These are phyloP conservation scores for Brachyistius frenatus DNA, from an alignment of 2,113 vertebrate genomes.

Conservation along the genomic window DNA sequence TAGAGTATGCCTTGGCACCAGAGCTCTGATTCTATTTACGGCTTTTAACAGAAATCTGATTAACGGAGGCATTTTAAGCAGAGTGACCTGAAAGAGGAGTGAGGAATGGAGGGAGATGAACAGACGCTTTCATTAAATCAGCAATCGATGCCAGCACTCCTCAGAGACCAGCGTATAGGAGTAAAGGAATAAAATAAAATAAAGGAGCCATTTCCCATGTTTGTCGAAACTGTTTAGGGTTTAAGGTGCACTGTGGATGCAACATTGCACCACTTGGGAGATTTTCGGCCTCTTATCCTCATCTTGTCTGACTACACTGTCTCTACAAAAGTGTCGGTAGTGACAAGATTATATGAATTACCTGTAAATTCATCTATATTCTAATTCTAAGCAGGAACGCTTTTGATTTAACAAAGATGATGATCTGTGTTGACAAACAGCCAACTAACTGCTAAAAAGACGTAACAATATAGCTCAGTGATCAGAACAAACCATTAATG, in stretches of 20 bases:
- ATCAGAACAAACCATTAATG: conserved; percentile 72
- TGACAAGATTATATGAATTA: conserved; percentile 29
- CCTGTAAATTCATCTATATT: conserved; percentile 32
- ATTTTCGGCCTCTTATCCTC: conserved; percentile 16
- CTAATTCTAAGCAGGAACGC: conserved; percentile 18
- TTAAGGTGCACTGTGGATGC: conserved; percentile 50
- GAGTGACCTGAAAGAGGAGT: conserved; percentile 79
- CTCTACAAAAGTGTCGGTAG: conserved; percentile 10
- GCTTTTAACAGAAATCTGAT: conserved; percentile 85
- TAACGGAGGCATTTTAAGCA: conserved; percentile 84
- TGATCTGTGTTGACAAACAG: conserved; percentile 42
- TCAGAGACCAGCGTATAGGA: conserved; percentile 66
- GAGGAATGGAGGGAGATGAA: conserved; percentile 77
- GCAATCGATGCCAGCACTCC: conserved; percentile 82
- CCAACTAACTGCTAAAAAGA: conserved; percentile 56
- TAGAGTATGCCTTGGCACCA: conserved; percentile 72
- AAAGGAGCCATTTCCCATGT: conserved; percentile 69
- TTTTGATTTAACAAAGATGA: conserved; percentile 55
- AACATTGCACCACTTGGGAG: conserved; percentile 30
- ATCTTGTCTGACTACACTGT: conserved; percentile 1
- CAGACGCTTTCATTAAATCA: conserved; percentile 84
- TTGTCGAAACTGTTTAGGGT: conserved; percentile 67
- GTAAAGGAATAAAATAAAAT: conserved; percentile 80
- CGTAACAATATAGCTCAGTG: conserved; percentile 61
- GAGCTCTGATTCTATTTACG: conserved; percentile 77